phyloP scores from a whole-genome alignment of 1,140 invertebrate species.

The Brachionus rubens region DNA sequence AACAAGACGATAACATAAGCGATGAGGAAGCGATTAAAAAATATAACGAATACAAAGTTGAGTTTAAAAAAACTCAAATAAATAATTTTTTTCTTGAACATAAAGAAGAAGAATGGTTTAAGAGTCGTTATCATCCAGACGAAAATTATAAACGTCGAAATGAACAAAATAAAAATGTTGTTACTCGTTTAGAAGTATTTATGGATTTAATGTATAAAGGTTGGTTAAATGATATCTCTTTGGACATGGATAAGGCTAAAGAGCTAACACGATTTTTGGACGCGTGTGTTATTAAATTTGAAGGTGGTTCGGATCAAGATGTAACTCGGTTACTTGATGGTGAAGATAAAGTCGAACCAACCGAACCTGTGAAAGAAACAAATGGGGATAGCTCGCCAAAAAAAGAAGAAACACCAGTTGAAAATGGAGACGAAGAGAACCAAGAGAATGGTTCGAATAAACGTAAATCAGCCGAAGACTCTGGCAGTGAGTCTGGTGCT shows the following conservation, averaged over 20 bases:
- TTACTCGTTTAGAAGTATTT: conserved; percentile 85
- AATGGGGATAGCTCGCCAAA: background rate
- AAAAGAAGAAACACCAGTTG: background rate
- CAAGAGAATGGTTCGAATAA: background rate
- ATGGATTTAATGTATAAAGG: conserved; percentile 74
- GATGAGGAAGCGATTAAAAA: conserved; percentile 94
- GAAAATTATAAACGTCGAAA: conserved; percentile 72
- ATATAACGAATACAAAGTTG: conserved; percentile 97
- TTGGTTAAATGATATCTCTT: conserved; percentile 72
- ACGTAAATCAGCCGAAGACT: background rate
- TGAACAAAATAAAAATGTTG: conserved; percentile 76
- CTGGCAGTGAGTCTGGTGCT: background rate
- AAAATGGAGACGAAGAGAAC: background rate
- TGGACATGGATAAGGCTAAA: conserved; percentile 84
- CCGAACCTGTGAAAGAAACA: background rate
- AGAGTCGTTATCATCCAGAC: conserved; percentile 47
- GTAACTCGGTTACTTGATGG: conserved; percentile 63
- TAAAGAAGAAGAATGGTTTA: conserved; percentile 92
- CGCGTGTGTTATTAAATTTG: conserved; percentile 85
- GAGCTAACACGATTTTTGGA: conserved; percentile 82
- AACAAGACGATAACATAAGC: conserved; percentile 93
- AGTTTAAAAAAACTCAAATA: conserved; percentile 89
- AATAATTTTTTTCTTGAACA: conserved; percentile 98
- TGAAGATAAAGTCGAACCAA: background rate
- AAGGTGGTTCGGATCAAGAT: conserved; percentile 93